A percentile compares a stretch with the other conserved stretches of the same genome.
Evolutionary conservation across 1,140 invertebrate species (phyloP).

Genomic region (Medauroidea extradentata): DNA sequence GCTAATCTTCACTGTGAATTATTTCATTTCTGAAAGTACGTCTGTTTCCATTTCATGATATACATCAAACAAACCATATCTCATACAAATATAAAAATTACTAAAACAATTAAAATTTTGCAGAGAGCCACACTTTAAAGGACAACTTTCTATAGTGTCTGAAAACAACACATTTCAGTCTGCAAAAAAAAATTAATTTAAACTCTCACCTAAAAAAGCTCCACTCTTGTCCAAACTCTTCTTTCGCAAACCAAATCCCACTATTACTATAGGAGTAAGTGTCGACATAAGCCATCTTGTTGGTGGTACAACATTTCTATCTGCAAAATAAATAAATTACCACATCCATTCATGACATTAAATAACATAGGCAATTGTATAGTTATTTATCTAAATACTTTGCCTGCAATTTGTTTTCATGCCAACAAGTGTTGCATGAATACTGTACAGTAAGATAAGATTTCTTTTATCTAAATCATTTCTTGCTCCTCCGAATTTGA

Average conservation of each 20-base stretch:
- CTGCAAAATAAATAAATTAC: constrained; percentile 43
- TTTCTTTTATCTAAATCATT: not conserved
- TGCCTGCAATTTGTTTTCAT: not conserved
- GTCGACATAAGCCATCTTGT: constrained; percentile 68
- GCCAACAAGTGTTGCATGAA: not conserved
- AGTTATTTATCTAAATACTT: not conserved
- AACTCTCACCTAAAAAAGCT: constrained; percentile 57
- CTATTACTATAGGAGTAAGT: constrained; percentile 61
- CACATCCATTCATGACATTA: not conserved
- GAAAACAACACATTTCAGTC: not conserved
- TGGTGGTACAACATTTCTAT: constrained; percentile 60
- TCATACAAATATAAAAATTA: too few species aligned
- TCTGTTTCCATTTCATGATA: too few species aligned
- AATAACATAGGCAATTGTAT: not conserved
- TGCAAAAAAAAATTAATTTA: not conserved
- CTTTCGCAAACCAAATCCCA: constrained; percentile 59
- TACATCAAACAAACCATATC: too few species aligned
- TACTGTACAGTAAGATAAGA: not conserved
- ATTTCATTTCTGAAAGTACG: too few species aligned
- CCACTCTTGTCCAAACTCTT: constrained; percentile 66
- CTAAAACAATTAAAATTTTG: too few species aligned
- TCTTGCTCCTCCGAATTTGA: not conserved
- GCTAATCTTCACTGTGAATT: too few species aligned
- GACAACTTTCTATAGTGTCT: too few species aligned
- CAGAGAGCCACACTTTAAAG: too few species aligned